Evolutionary conservation across 2,797 vertebrate species (phyloP), one percentile per base, ranked within the genome.

Genomic region (Poliocrania exsul): DNA sequence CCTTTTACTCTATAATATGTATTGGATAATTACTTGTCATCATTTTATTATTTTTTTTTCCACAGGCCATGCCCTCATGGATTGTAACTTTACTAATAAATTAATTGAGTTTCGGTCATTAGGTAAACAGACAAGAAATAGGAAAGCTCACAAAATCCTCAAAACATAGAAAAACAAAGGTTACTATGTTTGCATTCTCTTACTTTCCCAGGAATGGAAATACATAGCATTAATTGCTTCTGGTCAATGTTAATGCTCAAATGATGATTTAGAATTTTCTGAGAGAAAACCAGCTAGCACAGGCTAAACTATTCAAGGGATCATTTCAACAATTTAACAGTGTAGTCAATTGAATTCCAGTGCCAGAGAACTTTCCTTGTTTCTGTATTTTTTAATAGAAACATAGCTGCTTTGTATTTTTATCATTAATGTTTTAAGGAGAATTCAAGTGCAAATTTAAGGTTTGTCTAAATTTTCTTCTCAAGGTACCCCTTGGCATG

Each of bases 151-250:
- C 13, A 72, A 65, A 51, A 5, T 1, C 0, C 2, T 3, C 11
- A 33, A 67, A 62, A 13, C 0, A 7, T 6, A 50, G 24, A 5
- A 38, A 31, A 60, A 31, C 47, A 20, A 33, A 2, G 4, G 2
- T 69, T 83, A 10, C 3, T 51, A 28, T 23, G 7, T 16, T 51
- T n/a, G 18, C 57, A 67, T 56, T 74, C 0, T 77, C 10, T 73
- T 29, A 20, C 51, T 83, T 86, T 81, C 14, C 2, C 69, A 87
- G 61, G 8, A 10, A 35, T 15, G 10, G 20, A 58, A 84, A 42
- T 58, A 38, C 10, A 5, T 80, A 44, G 5, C 21, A 62, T 33
- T 56, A 44, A 21, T 51, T 67, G 10, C 11, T 20, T 73, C 35
- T 82, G 10, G 3, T 56, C 25, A 60, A 4, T 58, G 16, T 2